These are phyloP conservation scores for Drosophila pachea DNA, from an alignment of 1,140 invertebrate genomes.

Conservation along the genomic window DNA sequence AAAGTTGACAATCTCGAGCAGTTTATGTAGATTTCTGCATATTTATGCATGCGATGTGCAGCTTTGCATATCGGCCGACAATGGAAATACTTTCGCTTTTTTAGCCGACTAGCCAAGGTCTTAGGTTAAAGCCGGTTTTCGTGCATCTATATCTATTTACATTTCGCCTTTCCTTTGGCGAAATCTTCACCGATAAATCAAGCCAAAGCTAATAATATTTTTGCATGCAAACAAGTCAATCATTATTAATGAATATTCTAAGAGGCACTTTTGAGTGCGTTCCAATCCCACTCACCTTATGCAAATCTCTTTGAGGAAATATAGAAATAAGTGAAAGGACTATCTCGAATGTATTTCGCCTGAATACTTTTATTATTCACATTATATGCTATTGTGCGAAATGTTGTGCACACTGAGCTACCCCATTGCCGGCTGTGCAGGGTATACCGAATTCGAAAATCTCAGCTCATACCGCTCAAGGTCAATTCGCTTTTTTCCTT, in stretches of 20 bases:
- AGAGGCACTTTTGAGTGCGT: constrained; percentile 20
- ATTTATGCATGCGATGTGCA: constrained; percentile 6
- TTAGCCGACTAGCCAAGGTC: constrained; percentile 9
- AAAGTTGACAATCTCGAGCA: constrained; percentile 28
- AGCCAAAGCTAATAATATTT: background rate
- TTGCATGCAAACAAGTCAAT: constrained; percentile 18
- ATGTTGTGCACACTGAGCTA: background rate
- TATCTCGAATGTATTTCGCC: background rate
- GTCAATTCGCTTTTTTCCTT: constrained; percentile 27
- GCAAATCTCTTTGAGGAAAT: constrained; percentile 40
- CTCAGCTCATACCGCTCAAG: constrained; percentile 10
- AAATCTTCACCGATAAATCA: constrained; percentile 11
- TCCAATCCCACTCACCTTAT: constrained; percentile 58
- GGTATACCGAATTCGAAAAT: background rate
- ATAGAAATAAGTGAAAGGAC: background rate
- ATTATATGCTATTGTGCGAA: background rate
- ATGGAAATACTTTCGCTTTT: constrained; percentile 32
- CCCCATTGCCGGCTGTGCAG: background rate
- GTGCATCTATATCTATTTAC: background rate
- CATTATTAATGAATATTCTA: constrained; percentile 8
- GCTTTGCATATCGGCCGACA: constrained; percentile 10
- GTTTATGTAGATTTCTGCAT: background rate
- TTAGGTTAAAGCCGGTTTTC: constrained; percentile 13
- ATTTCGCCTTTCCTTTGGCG: background rate
- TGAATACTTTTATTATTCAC: too few species aligned